Conservation (phyloP, 2,797 vertebrate species). For the Macroramphosus scolopax region DNA sequence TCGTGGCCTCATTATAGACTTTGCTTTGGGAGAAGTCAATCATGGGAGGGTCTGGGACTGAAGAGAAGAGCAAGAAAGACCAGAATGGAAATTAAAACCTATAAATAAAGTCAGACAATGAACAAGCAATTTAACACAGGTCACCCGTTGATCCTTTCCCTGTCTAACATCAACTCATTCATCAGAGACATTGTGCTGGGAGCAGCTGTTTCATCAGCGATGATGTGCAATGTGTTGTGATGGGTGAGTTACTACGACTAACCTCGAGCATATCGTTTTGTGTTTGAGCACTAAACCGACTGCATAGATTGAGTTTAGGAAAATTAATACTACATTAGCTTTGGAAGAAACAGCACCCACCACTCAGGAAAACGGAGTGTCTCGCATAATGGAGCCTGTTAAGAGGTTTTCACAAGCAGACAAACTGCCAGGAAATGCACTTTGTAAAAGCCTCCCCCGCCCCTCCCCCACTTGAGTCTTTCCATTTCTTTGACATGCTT, state of each 20-base stretch:
- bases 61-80: constrained; percentile 7
- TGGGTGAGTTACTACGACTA: no score
- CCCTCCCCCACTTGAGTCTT: not conserved
- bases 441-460: constrained; percentile 18
- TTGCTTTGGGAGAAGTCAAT: constrained; percentile 86
- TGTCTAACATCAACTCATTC: no score
- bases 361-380: constrained; percentile 37
- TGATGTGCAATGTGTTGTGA: no score
- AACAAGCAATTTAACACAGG: not conserved
- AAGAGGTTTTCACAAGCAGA: constrained; percentile 52
- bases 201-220: no score
- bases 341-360: constrained; percentile 28
- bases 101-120: not conserved
- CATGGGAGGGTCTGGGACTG: constrained; percentile 89
- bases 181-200: no score
- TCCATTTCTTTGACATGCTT: constrained; percentile 1
- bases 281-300: no score
- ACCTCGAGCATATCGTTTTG: no score
- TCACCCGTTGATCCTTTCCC: no score
- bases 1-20: constrained; percentile 88
- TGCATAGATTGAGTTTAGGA: no score
- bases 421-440: constrained; percentile 56
- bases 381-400: constrained; percentile 54
- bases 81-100: not conserved
- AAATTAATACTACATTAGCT: no score